Conservation (phyloP, 1,140 invertebrate species). For the Stratiolaelaps scimitus region DNA sequence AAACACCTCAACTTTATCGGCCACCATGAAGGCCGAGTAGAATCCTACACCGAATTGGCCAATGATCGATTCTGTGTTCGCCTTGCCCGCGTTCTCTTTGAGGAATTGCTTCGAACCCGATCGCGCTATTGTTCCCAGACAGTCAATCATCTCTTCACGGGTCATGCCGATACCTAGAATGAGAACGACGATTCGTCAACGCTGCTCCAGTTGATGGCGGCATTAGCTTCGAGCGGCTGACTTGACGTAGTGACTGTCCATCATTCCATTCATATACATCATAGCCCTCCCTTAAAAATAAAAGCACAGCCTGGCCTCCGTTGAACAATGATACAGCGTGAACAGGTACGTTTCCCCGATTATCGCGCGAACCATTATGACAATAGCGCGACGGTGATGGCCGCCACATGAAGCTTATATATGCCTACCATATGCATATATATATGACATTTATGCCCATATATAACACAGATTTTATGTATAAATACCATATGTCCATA, state of each 20-base stretch:
- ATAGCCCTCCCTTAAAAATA: no score
- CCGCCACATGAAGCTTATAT: no score
- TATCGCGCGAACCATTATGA: no score
- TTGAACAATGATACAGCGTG: no score
- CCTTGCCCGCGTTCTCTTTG: constrained; percentile 30
- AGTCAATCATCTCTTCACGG: constrained; percentile 72
- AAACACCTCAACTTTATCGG: constrained; percentile 80
- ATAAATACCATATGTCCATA: no score
- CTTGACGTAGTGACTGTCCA: background rate
- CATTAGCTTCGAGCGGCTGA: background rate
- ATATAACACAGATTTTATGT: no score
- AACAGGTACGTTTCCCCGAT: no score
- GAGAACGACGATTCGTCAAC: constrained; percentile 19
- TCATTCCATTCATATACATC: no score
- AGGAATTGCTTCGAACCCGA: constrained; percentile 69
- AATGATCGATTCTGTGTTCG: constrained; percentile 52
- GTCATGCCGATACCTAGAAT: constrained; percentile 91
- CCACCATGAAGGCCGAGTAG: constrained; percentile 94
- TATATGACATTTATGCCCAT: no score
- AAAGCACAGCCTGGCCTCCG: no score
- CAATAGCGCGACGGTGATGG: no score
- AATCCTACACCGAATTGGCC: constrained; percentile 98
- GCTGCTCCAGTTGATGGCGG: constrained; percentile 36
- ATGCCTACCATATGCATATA: no score
- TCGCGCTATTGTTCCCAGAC: constrained; percentile 84